Evolutionary conservation across 1,140 invertebrate species (phyloP).

Genomic region (Gryllus bimaculatus): DNA sequence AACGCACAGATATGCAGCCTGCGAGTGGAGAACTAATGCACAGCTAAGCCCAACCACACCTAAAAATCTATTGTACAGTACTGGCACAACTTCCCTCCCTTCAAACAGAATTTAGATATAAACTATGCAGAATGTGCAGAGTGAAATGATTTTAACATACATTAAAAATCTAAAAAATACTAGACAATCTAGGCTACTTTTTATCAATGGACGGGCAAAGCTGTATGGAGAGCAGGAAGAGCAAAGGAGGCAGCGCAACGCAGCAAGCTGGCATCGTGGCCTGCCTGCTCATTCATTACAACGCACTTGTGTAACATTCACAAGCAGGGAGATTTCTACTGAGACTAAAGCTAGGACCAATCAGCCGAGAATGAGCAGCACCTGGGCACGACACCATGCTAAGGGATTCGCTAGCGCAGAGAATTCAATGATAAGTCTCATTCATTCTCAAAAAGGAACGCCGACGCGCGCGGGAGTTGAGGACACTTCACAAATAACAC

Average conservation of each 20-base stretch:
- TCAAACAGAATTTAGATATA: not conserved
- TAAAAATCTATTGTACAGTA: not conserved
- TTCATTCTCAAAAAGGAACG: not conserved
- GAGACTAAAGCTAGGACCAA: too few relatives aligned
- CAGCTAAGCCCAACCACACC: not conserved
- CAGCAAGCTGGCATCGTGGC: not conserved
- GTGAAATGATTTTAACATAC: not conserved
- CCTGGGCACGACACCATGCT: not conserved
- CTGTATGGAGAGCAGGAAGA: not conserved
- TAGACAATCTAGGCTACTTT: too few relatives aligned
- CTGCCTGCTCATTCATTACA: not conserved
- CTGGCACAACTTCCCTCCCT: not conserved
- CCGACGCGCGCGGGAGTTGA: constrained; percentile 14
- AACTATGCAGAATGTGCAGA: not conserved
- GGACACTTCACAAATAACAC: constrained; percentile 9
- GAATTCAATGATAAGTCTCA: not conserved
- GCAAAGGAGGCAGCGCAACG: not conserved
- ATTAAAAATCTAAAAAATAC: not conserved
- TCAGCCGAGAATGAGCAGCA: not conserved
- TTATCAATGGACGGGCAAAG: not conserved
- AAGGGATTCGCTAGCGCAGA: not conserved
- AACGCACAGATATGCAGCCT: not conserved
- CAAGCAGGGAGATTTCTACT: too few relatives aligned
- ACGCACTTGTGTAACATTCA: too few relatives aligned
- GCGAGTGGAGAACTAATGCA: not conserved